These are phyloP conservation scores for Hedya salicella DNA, from an alignment of 2,888 invertebrate species.

Conservation along the genomic window DNA sequence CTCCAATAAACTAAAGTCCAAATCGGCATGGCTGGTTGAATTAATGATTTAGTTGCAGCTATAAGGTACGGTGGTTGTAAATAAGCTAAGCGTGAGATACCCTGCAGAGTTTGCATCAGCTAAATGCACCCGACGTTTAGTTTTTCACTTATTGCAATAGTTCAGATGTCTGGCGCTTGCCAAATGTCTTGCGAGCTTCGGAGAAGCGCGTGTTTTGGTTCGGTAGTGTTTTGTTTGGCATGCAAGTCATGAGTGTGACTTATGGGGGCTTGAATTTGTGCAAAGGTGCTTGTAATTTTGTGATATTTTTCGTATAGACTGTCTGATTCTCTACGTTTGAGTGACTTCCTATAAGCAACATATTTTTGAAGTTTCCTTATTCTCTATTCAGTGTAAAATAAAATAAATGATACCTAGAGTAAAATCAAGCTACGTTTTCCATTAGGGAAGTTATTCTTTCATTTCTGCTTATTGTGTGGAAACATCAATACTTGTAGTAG, in stretches of 20 bases:
- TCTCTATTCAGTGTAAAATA: too few species aligned
- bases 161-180: conserved; percentile 41
- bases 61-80: conserved; percentile 47
- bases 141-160: conserved; percentile 57
- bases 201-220: conserved; percentile 36
- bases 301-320: too few species aligned
- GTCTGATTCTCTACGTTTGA: too few species aligned
- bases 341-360: too few species aligned
- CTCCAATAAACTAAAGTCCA: background rate
- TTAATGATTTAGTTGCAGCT: conserved; percentile 39
- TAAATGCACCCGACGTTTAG: conserved; percentile 65
- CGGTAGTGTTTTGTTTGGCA: conserved; percentile 34
- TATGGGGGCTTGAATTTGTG: background rate
- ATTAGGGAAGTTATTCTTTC: too few species aligned
- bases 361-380: too few species aligned
- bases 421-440: too few species aligned
- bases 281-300: background rate
- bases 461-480: too few species aligned
- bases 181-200: conserved; percentile 36
- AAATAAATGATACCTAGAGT: too few species aligned
- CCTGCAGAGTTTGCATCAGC: conserved; percentile 70
- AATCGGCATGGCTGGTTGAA: background rate
- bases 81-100: conserved; percentile 73
- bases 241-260: conserved; percentile 1
- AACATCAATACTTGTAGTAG: too few species aligned